Conservation (phyloP, 2,113 vertebrate species). For the Carollia perspicillata region DNA sequence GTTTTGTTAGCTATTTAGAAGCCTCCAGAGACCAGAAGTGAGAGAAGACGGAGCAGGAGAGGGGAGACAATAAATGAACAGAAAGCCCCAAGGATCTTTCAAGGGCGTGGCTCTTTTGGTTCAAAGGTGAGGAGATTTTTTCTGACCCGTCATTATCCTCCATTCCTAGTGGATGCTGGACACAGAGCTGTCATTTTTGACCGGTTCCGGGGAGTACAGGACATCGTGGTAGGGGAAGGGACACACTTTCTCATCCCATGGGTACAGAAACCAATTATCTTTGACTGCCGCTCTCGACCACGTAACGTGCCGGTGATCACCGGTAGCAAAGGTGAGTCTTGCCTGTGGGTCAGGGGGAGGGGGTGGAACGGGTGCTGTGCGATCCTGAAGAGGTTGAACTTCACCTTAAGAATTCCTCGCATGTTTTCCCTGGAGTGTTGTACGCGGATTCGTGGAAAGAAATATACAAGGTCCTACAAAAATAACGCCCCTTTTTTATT, state of each 20-base stretch:
- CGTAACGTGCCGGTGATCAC: slow-evolving; percentile 97
- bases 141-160: background rate
- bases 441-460: background rate
- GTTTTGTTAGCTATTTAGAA: background rate
- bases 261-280: slow-evolving; percentile 97
- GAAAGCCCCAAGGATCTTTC: background rate
- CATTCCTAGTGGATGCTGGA: slow-evolving; percentile 91
- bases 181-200: slow-evolving; percentile 97
- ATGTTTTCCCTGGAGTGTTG: background rate
- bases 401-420: background rate
- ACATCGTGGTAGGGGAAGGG: slow-evolving; percentile 90
- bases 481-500: no score
- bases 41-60: background rate
- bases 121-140: background rate
- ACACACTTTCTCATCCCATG: slow-evolving; percentile 98
- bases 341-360: background rate
- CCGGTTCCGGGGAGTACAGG: slow-evolving; percentile 93
- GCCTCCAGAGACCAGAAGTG: background rate
- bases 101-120: background rate
- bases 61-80: background rate
- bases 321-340: slow-evolving; percentile 93
- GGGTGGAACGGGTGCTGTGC: background rate
- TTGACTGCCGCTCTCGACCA: slow-evolving; percentile 96
- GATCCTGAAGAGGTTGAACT: background rate
- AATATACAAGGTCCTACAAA: background rate